Evolutionary conservation across 1,140 invertebrate species (phyloP).

Genomic region (Orussus abietinus): DNA sequence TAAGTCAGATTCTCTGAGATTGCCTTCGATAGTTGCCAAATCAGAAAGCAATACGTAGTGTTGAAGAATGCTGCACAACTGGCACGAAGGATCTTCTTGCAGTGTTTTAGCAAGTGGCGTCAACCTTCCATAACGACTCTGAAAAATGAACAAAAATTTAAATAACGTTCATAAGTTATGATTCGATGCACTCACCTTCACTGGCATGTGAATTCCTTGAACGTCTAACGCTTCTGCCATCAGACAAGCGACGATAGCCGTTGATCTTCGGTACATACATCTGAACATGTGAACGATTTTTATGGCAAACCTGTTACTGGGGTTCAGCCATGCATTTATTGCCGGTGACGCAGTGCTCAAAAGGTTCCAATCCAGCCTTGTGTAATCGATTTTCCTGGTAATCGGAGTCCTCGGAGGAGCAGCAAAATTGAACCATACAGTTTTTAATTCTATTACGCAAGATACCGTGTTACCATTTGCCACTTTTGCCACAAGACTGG

Average conservation of each 20-base stretch:
- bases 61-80: slow-evolving; percentile 84
- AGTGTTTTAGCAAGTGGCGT: slow-evolving; percentile 86
- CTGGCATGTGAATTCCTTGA: slow-evolving; percentile 76
- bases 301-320: slow-evolving; percentile 82
- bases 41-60: slow-evolving; percentile 78
- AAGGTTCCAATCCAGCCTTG: slow-evolving; percentile 93
- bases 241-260: slow-evolving; percentile 86
- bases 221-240: slow-evolving; percentile 92
- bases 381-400: slow-evolving; percentile 92
- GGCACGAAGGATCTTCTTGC: slow-evolving; percentile 93
- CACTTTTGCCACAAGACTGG: slow-evolving; percentile 34
- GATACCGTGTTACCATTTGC: slow-evolving; percentile 68
- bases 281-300: slow-evolving; percentile 75
- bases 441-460: slow-evolving; percentile 80
- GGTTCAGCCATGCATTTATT: slow-evolving; percentile 97
- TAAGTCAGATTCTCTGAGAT: slow-evolving; percentile 77
- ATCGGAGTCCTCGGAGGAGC: slow-evolving; percentile 92
- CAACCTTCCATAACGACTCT: slow-evolving; percentile 88
- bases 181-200: slow-evolving; percentile 61
- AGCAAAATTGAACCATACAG: slow-evolving; percentile 96
- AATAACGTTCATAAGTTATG: not conserved
- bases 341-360: slow-evolving; percentile 92
- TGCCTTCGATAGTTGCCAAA: slow-evolving; percentile 72
- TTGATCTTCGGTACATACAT: slow-evolving; percentile 71
- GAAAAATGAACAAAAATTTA: slow-evolving; percentile 21